Evolutionary conservation across 2,113 vertebrate species (phyloP).

Genomic region (Malaclemys terrapin): DNA sequence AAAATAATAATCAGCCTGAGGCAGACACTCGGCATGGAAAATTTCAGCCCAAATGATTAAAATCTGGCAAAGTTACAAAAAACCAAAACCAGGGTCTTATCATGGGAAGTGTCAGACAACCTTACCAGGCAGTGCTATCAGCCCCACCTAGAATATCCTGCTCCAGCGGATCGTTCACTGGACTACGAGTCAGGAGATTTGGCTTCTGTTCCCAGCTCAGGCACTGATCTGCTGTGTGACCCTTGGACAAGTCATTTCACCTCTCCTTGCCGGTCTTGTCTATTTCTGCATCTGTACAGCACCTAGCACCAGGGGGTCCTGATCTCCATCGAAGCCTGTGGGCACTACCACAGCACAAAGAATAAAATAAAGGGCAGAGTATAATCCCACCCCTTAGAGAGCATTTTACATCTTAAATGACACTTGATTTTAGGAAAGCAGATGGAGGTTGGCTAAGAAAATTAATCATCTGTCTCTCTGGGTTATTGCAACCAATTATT

Average conservation of each 20-base stretch:
- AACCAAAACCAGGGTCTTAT: background rate
- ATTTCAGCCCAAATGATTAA: background rate
- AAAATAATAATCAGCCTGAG: background rate
- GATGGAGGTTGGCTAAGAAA: background rate
- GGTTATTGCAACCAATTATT: constrained; percentile 7
- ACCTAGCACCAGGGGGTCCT: background rate
- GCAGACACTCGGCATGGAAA: background rate
- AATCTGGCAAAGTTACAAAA: background rate
- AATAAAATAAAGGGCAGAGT: background rate
- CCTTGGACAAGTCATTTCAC: background rate
- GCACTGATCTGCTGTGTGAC: background rate
- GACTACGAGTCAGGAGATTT: background rate
- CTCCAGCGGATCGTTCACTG: background rate
- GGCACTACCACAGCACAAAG: background rate
- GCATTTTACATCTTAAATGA: background rate
- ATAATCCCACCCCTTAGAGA: background rate
- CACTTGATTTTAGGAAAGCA: background rate
- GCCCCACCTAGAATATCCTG: background rate
- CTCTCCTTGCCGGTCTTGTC: background rate
- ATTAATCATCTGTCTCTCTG: background rate
- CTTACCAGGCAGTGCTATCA: no score
- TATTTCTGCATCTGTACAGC: background rate
- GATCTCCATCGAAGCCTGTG: background rate
- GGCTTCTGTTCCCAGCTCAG: background rate
- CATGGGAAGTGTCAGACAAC: no score